Percentiles rank a stretch among this genome's conserved stretches.
Evolutionary conservation across 2,797 vertebrate genomes (phyloP).

Genomic region (Emys orbicularis): DNA sequence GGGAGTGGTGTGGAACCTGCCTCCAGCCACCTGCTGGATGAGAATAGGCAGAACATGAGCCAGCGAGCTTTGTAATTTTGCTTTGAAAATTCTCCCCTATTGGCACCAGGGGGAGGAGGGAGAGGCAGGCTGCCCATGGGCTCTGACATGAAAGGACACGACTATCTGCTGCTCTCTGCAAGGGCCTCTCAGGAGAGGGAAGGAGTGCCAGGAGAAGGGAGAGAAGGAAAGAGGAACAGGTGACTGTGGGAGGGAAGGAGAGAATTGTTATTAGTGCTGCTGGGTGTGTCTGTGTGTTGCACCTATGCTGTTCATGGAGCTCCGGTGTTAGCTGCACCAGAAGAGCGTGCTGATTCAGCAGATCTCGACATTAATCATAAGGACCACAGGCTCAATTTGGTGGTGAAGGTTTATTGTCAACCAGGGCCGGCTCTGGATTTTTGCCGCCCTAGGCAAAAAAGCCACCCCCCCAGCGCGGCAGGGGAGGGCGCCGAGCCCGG

Average conservation of each 20-base stretch:
- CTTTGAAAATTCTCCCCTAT: conserved; percentile 58
- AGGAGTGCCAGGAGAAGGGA: not conserved
- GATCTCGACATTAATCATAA: not conserved
- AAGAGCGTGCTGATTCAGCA: not conserved
- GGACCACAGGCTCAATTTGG: not conserved
- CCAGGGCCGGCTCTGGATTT: too few species aligned
- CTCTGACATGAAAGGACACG: not conserved
- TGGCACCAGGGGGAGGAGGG: conserved; percentile 17
- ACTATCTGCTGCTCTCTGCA: not conserved
- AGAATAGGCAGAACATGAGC: conserved; percentile 61
- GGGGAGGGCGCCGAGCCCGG: too few species aligned
- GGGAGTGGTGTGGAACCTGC: conserved; percentile 54
- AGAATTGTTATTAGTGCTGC: not conserved
- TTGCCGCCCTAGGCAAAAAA: too few species aligned
- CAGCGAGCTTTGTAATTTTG: conserved; percentile 71
- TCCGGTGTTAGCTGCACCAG: too few species aligned
- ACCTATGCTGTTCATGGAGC: not conserved
- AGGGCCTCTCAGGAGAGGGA: not conserved
- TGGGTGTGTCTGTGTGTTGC: not conserved
- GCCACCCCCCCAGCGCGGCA: too few species aligned
- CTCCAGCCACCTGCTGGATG: conserved; percentile 65
- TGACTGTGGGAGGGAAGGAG: not conserved
- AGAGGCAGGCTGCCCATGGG: conserved; percentile 27
- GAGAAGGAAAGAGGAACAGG: not conserved
- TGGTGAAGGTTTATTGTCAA: not conserved